Evolutionary conservation across 1,140 invertebrate species (phyloP).

Genomic region (Drosophila nannoptera): DNA sequence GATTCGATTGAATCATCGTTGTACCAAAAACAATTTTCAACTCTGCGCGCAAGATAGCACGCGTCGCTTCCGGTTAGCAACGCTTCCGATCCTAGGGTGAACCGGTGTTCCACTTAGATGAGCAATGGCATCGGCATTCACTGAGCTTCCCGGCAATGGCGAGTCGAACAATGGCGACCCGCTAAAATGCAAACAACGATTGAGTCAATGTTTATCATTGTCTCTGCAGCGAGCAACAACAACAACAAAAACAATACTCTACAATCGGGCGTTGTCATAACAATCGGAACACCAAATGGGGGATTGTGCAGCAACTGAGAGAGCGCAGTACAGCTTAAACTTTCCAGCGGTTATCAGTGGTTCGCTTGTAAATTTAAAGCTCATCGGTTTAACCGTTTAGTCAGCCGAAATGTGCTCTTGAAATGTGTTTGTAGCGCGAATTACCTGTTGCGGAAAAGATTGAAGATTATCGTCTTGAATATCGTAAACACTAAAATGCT

Average conservation of each 20-base stretch:
- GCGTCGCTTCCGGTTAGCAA: conserved; percentile 34
- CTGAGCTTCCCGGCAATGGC: conserved; percentile 24
- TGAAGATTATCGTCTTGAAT: too few relatives aligned
- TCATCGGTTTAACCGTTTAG: conserved; percentile 1
- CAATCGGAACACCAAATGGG: conserved; percentile 37
- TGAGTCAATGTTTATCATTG: conserved; percentile 53
- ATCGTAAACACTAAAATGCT: too few relatives aligned
- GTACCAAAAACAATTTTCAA: neutral
- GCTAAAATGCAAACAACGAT: conserved; percentile 39
- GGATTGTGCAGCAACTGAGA: conserved; percentile 13
- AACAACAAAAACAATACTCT: conserved; percentile 34
- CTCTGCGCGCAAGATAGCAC: conserved; percentile 15
- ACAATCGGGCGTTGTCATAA: conserved; percentile 52
- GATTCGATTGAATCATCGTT: too few relatives aligned
- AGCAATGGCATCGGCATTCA: conserved; percentile 56
- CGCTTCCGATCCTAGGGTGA: conserved; percentile 34
- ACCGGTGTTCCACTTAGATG: conserved; percentile 67
- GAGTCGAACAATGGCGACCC: conserved; percentile 53
- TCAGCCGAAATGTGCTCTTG: neutral
- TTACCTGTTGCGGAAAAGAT: too few relatives aligned
- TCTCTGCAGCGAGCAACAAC: conserved; percentile 28
- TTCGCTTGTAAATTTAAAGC: conserved; percentile 36
- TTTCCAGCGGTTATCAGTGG: conserved; percentile 59
- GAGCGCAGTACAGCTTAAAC: conserved; percentile 40
- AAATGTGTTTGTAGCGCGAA: neutral